phyloP scores from a whole-genome alignment of 2,888 invertebrate genomes.

The Iselma pallidipennis region DNA sequence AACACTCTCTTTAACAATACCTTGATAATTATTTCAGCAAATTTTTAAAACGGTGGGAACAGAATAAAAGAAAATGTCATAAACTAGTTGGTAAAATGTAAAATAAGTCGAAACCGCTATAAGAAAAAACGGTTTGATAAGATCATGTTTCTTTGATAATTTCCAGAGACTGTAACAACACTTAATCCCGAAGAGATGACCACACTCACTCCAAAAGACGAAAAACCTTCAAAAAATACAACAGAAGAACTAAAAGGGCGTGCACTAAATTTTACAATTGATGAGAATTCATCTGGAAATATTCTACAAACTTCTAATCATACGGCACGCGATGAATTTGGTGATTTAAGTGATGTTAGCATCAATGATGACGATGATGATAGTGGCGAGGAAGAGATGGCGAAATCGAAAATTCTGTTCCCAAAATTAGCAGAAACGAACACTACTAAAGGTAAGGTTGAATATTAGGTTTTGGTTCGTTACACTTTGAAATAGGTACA shows the following conservation, averaged over 20 bases:
- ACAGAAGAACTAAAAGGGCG: slow-evolving; percentile 46
- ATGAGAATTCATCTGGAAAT: slow-evolving; percentile 43
- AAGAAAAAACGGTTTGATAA: no score
- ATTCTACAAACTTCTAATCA: slow-evolving; percentile 34
- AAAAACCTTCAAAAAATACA: slow-evolving; percentile 32
- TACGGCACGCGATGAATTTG: slow-evolving; percentile 38
- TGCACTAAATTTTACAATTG: slow-evolving; percentile 50
- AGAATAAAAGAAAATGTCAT: no score
- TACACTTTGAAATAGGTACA: no score
- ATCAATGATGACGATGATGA: slow-evolving; percentile 69
- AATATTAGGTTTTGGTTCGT: no score
- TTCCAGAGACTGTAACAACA: slow-evolving; percentile 13
- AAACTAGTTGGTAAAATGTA: no score
- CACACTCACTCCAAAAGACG: slow-evolving; percentile 38
- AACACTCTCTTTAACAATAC: neutral
- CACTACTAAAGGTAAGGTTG: slow-evolving; percentile 31
- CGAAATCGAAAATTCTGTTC: slow-evolving; percentile 38
- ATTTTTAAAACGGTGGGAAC: no score
- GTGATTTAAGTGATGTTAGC: slow-evolving; percentile 78
- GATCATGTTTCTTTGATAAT: neutral
- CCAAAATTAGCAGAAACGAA: slow-evolving; percentile 30
- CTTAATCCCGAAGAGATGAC: slow-evolving; percentile 32
- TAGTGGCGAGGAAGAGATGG: slow-evolving; percentile 46
- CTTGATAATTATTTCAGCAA: neutral
- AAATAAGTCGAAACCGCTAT: no score